Percentiles rank a stretch among this genome's conserved stretches.
Evolutionary conservation across 2,113 vertebrate genomes (phyloP).

Genomic region (Pycnonotus jocosus): DNA sequence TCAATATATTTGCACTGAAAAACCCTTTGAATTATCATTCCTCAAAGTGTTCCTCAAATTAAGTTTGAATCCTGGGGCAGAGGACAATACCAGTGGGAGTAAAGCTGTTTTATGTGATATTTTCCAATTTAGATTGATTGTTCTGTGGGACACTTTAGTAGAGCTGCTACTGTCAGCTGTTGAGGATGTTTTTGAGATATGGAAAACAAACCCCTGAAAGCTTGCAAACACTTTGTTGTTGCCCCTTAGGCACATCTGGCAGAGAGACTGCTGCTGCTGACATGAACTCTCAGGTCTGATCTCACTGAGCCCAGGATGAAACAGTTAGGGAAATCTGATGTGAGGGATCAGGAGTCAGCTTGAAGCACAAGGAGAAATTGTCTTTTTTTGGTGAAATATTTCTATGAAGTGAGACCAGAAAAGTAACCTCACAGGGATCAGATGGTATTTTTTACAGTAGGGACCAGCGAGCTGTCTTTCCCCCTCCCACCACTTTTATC

Average conservation of each 20-base stretch:
- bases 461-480: constrained; percentile 38
- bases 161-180: constrained; percentile 30
- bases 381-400: constrained; percentile 62
- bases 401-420: constrained; percentile 44
- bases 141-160: background rate
- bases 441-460: constrained; percentile 21
- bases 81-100: background rate
- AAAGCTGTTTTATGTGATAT: background rate
- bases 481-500: constrained; percentile 2
- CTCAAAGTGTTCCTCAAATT: background rate
- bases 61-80: background rate
- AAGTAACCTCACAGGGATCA: background rate
- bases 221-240: constrained; percentile 36
- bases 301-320: constrained; percentile 48
- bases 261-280: constrained; percentile 32
- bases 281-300: constrained; percentile 18
- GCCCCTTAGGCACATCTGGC: constrained; percentile 43
- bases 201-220: constrained; percentile 32
- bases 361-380: constrained; percentile 26
- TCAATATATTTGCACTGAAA: background rate
- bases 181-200: constrained; percentile 33
- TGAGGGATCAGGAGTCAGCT: constrained; percentile 10
- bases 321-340: constrained; percentile 48
- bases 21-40: background rate
- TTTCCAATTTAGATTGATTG: constrained; percentile 30